These are phyloP conservation scores for Tetrapedia diversipes DNA, from an alignment of 2,888 invertebrate genomes.

Conservation along the genomic window DNA sequence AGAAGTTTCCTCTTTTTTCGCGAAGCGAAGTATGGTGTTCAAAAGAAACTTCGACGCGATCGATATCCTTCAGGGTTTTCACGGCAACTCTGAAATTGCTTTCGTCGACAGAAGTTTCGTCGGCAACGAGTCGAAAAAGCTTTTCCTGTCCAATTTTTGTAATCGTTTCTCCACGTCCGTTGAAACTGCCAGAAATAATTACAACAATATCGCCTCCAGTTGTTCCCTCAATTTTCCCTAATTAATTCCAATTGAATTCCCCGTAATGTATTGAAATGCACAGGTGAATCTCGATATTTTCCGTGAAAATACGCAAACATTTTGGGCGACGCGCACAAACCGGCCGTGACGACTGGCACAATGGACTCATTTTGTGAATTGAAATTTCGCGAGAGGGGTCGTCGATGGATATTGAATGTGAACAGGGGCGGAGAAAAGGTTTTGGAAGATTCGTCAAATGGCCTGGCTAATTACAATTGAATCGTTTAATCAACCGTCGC, in stretches of 20 bases:
- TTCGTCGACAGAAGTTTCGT: too few relatives aligned
- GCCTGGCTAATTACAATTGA: conserved; percentile 22
- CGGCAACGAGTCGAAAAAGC: background rate
- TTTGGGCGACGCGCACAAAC: background rate
- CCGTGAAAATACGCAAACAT: conserved; percentile 28
- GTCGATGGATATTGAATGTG: conserved; percentile 22
- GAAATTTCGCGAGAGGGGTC: conserved; percentile 12
- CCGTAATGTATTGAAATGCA: background rate
- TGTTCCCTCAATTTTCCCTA: background rate
- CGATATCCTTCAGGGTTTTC: background rate
- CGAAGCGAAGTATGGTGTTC: too few relatives aligned
- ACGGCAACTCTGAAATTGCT: background rate
- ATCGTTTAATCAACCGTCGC: conserved; percentile 19
- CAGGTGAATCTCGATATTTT: conserved; percentile 8
- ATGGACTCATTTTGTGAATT: conserved; percentile 37
- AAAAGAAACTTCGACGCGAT: background rate
- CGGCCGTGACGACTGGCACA: background rate
- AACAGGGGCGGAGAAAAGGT: background rate
- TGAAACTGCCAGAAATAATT: background rate
- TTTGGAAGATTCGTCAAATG: conserved; percentile 9
- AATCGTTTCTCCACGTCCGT: background rate
- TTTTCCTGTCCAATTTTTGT: background rate
- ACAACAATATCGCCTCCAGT: background rate
- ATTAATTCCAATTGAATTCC: conserved; percentile 6
- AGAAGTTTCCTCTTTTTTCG: background rate